These are phyloP conservation scores for Sylvicapra grimmia DNA, from an alignment of 2,113 vertebrate genomes.

Conservation along the genomic window DNA sequence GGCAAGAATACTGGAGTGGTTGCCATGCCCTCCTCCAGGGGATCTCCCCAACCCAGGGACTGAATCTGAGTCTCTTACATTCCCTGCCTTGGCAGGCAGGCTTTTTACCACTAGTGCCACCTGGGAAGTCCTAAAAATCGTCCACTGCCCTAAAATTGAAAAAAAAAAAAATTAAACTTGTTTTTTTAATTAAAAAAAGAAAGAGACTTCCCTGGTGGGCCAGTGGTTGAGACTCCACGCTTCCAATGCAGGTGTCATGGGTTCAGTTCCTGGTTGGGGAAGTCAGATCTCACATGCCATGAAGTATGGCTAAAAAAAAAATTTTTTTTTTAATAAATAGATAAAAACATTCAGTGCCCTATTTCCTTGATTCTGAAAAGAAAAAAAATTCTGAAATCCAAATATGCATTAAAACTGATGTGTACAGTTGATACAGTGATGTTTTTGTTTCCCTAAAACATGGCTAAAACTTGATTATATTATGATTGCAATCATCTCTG, in stretches of 20 bases:
- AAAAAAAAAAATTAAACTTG: not conserved
- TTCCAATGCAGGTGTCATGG: accelerated
- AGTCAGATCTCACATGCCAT: not conserved
- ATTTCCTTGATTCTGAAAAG: not conserved
- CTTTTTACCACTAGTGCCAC: not conserved
- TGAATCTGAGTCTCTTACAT: not conserved
- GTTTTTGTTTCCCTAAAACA: not conserved
- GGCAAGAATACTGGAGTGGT: not conserved
- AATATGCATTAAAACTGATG: not conserved
- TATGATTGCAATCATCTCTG: too few species aligned
- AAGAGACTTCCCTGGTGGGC: not conserved
- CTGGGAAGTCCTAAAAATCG: not conserved
- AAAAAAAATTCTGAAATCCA: not conserved
- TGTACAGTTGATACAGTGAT: accelerated
- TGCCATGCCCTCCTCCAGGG: not conserved
- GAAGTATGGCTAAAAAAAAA: not conserved
- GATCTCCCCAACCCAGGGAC: not conserved
- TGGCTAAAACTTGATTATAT: not conserved
- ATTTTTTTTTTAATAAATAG: not conserved
- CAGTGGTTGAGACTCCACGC: not conserved
- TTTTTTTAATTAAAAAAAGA: not conserved
- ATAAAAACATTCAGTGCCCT: not conserved
- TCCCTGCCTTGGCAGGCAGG: not conserved
- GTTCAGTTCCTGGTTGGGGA: not conserved
- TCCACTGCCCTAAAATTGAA: not conserved